Conservation (phyloP, 2,113 vertebrate species). For the Larimichthys polyactis region DNA sequence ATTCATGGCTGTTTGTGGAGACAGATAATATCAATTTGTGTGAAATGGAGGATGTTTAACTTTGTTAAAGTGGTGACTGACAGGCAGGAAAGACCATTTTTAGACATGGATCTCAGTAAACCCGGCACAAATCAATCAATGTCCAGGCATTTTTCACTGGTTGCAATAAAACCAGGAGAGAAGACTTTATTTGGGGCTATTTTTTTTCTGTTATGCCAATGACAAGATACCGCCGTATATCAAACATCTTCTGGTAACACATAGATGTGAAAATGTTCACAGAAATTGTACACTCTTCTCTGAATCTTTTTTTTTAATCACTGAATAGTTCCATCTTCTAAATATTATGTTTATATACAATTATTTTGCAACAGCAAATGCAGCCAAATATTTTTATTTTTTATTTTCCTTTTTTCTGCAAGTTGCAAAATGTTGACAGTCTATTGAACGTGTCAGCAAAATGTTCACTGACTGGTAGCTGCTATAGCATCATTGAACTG, state of each 20-base stretch:
- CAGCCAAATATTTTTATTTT: not conserved
- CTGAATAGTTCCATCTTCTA: not conserved
- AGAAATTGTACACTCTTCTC: no score
- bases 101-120: not conserved
- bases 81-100: not conserved
- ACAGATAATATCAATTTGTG: constrained; percentile 49
- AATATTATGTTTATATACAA: not conserved
- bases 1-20: constrained; percentile 48
- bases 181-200: not conserved
- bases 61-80: constrained; percentile 36
- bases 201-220: not conserved
- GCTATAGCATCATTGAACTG: not conserved
- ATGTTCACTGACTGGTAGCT: not conserved
- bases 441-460: not conserved
- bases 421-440: not conserved
- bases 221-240: not conserved
- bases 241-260: not conserved
- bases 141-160: not conserved
- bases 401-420: not conserved
- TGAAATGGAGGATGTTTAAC: constrained; percentile 47
- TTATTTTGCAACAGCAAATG: not conserved
- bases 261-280: no score
- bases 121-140: not conserved
- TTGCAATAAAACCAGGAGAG: not conserved
- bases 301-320: no score